Percentiles rank a stretch among this genome's conserved stretches.
Evolutionary conservation across 2,888 invertebrate species (phyloP).

Genomic region (Stenchaetothrips biformis): DNA sequence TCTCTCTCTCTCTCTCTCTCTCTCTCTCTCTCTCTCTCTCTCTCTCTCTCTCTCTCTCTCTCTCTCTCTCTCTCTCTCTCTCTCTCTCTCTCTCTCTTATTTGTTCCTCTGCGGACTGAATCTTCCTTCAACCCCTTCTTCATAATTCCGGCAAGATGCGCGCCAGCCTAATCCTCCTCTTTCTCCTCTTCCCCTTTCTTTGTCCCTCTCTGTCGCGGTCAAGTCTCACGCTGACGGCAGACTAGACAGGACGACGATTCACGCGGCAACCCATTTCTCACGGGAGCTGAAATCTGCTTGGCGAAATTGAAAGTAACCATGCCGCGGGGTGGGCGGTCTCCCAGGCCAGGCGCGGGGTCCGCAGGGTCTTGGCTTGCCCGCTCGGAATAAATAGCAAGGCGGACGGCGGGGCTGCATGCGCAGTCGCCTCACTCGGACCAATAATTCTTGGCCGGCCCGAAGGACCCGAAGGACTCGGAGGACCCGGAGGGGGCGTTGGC

Average conservation of each 20-base stretch:
- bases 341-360: not conserved
- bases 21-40: not conserved
- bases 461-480: too few species aligned
- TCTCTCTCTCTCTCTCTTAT: not conserved
- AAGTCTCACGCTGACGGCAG: too few species aligned
- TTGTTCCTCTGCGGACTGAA: not conserved
- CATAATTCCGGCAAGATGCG: not conserved
- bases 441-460: too few species aligned
- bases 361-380: not conserved
- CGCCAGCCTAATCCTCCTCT: not conserved
- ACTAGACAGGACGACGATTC: too few species aligned
- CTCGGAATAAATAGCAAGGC: not conserved
- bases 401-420: too few species aligned
- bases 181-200: not conserved
- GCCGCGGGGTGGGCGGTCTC: too few species aligned
- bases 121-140: constrained; percentile 6
- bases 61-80: not conserved
- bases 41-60: not conserved
- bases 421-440: too few species aligned
- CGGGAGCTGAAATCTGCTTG: too few species aligned
- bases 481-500: too few species aligned
- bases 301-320: too few species aligned
- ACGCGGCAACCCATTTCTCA: too few species aligned
- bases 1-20: not conserved
- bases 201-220: not conserved